phyloP scores from a whole-genome alignment of 2,888 invertebrate species.

The Lottia scabra region DNA sequence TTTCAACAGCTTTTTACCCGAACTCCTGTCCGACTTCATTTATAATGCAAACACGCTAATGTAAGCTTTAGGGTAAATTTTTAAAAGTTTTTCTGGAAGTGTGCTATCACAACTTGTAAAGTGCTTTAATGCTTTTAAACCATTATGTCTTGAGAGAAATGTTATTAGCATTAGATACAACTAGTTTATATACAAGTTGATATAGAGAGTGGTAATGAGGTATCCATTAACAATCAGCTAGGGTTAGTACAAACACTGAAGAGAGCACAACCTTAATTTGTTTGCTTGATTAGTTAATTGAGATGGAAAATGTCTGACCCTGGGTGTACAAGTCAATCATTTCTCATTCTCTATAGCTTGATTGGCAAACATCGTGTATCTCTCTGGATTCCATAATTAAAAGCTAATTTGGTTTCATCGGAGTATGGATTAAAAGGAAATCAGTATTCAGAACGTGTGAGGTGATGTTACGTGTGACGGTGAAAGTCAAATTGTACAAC shows the following conservation, averaged over 20 bases:
- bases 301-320: background rate
- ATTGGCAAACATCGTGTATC: background rate
- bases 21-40: background rate
- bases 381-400: too few relatives aligned
- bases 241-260: background rate
- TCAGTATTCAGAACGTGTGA: too few relatives aligned
- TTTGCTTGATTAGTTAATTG: slow-evolving; percentile 7
- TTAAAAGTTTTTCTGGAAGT: background rate
- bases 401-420: too few relatives aligned
- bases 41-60: slow-evolving; percentile 3
- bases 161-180: background rate
- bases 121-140: slow-evolving; percentile 4
- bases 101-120: background rate
- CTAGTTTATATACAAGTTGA: background rate
- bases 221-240: background rate
- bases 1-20: too few relatives aligned
- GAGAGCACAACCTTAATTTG: slow-evolving; percentile 4
- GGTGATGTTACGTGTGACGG: too few relatives aligned
- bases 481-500: too few relatives aligned
- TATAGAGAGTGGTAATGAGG: background rate
- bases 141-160: background rate
- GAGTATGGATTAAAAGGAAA: too few relatives aligned
- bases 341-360: background rate
- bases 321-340: background rate
- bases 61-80: background rate